phyloP scores from a whole-genome alignment of 2,797 vertebrate genomes.

The Chelon auratus region DNA sequence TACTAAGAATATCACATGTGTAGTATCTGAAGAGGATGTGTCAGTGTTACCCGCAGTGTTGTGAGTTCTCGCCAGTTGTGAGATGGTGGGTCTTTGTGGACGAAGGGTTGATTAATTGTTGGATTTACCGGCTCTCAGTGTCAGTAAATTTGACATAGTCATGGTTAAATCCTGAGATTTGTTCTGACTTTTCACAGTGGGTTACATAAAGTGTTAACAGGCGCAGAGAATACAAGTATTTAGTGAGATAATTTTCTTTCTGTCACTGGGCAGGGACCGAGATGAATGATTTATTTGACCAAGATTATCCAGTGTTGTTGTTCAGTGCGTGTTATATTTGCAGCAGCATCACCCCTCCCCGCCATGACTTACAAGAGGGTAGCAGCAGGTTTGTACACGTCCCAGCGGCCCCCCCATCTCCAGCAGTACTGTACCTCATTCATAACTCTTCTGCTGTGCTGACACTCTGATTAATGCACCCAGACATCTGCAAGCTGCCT shows the following conservation, averaged over 20 bases:
- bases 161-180: constrained; percentile 39
- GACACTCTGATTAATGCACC: constrained; percentile 66
- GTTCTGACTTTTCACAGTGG: constrained; percentile 24
- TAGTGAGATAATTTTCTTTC: constrained; percentile 35
- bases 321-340: constrained; percentile 21
- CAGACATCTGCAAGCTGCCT: constrained; percentile 53
- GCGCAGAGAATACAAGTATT: constrained; percentile 8
- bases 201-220: constrained; percentile 21
- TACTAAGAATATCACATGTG: too few relatives aligned
- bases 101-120: constrained; percentile 23
- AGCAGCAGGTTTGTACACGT: constrained; percentile 48
- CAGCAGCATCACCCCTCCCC: constrained; percentile 3
- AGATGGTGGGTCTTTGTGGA: constrained; percentile 20
- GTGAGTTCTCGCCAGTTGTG: background rate
- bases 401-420: constrained; percentile 46
- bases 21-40: background rate
- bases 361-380: constrained; percentile 36
- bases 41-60: background rate
- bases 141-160: constrained; percentile 19
- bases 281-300: constrained; percentile 42
- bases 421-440: constrained; percentile 52
- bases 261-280: constrained; percentile 18
- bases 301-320: constrained; percentile 20
- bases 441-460: constrained; percentile 57
- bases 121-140: constrained; percentile 31